Evolutionary conservation across 2,113 vertebrate genomes (phyloP), one percentile per base, ranked within the genome.

Genomic region (Pangasianodon gigas): DNA sequence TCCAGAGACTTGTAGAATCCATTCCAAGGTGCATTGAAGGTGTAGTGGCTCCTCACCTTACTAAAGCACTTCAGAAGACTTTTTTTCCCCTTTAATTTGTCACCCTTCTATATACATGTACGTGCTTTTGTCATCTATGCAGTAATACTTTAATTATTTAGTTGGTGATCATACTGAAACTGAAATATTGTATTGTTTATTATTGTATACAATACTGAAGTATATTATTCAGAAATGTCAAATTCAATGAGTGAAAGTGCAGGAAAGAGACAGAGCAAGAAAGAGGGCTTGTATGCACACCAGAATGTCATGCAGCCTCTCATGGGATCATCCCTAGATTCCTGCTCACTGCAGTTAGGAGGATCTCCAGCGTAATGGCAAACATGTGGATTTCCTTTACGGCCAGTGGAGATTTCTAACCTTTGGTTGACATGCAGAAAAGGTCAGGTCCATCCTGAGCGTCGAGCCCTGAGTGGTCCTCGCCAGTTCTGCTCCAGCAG

Each of bases 341-440:
- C 84, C 69, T 92, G 94, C 92, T 69, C 84, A 75, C 86, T 71
- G 74, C 58, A 90, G 60, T 93, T 93, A 92, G 91, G 93, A 92
- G 91, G 91, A 93, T 89, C 91, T 94, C 91, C 94, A 95, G 95
- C 94, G 93, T 96, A 96, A 96, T 94, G 93, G 94, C 93, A 95
- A 95, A 95, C 95, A 93, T 95, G 94, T 95, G 93, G 94, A 94
- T 95, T 95, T 95, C 95, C 94, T 96, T 96, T 95, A 95, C 95
- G 95, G 96, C 95, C 95, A 96, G 93, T 94, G 93, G 95, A 96
- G 94, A 96, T 95, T 96, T 96, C 95, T 96, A 95, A 96, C 96
- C 96, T 96, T 96, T 96, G 95, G 92, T 92, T 96, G 96, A 96
- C 96, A 95, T 93, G 89, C 89, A 26, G 93, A 94, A 96, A 96